Base-by-base conservation (phyloP, 2,888 invertebrate genomes). In the Quadriops clusia region DNA sequence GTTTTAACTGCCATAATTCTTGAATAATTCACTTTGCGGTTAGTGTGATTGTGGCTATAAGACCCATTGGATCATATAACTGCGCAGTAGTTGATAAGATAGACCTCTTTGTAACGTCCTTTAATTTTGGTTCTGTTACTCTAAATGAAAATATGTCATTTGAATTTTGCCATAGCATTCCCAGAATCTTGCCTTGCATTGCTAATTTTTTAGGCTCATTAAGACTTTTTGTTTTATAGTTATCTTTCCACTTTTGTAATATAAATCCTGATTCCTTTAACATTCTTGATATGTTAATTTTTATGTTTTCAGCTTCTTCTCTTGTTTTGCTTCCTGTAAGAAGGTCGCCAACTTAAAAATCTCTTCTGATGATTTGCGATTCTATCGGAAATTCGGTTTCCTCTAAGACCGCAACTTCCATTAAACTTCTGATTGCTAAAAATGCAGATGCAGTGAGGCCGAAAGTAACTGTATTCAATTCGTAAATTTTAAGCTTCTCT, bases 311-410 rank as follows among this genome's bases (percentile, higher is more conserved):
- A 5, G 17, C 16, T 6, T 28, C 20, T 5, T 9, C 28, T 5
- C 18, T 18, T 2, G 18, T 28, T 10, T 20, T 20, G 13, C 18
- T 12, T 18, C 28, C 28, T 4, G 28, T 28, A 8, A 14, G 15
- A 4, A 21, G 21, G 16, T 37, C 32, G 18, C 30, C 30, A 4
- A 36, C 36, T 9, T 36, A 30, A 30, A 36, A 33, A 21, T 36
- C 33, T 3, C 27, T 8, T 9, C 7, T 7, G 13, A 30, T 30
- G 3, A 21, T 30, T 11, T 17, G 8, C 3, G 31, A 16, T 28
- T 11, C 17, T 12, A 2, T 14, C 4, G 30, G 33, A 17, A 12
- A 30, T 12, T 30, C 15, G 7, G 16, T 11, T 10, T 28, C n/a
- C 16, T 26, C 11, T 15, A 20, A 15, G 6, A 23, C 12, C 2